A percentile compares a stretch with the other conserved stretches of the same genome.
phyloP scores from a whole-genome alignment of 2,888 invertebrate genomes.

The Cepaea hortensis region DNA sequence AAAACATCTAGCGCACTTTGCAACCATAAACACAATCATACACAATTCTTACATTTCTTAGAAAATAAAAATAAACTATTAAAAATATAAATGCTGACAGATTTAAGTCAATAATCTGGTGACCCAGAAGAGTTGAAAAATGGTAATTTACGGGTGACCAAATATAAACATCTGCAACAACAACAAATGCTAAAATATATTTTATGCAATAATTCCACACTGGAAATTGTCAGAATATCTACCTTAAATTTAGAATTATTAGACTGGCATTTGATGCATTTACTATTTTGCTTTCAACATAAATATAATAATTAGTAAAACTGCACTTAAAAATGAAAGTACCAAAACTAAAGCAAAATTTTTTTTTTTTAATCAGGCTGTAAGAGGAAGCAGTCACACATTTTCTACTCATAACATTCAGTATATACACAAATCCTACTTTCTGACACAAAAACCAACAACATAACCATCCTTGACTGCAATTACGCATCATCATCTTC shows the following conservation, averaged over 20 bases:
- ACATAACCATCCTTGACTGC: neutral
- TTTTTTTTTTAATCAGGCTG: too few species aligned
- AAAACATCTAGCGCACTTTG: too few species aligned
- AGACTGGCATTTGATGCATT: neutral
- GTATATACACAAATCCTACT: slow-evolving; percentile 17
- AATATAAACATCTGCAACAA: too few species aligned
- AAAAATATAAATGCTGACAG: neutral
- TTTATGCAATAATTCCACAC: too few species aligned
- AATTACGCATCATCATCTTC: slow-evolving; percentile 44
- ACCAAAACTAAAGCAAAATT: neutral
- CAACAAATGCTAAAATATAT: too few species aligned
- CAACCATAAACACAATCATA: neutral
- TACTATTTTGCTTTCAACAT: neutral
- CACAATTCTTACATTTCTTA: neutral
- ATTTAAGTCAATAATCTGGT: too few species aligned
- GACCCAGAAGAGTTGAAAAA: too few species aligned
- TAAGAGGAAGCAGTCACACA: neutral
- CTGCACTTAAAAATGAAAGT: neutral
- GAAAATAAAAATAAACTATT: neutral
- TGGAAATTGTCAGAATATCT: too few species aligned
- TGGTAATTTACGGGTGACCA: too few species aligned
- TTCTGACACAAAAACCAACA: slow-evolving; percentile 10
- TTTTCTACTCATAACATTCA: neutral
- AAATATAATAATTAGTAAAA: neutral
- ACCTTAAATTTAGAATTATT: too few species aligned